A percentile compares a stretch with the other conserved stretches of the same genome.
Evolutionary conservation across 53 echinoderm and acorn worm genomes (phyloP).

Genomic region (Echinarachnius parma): DNA sequence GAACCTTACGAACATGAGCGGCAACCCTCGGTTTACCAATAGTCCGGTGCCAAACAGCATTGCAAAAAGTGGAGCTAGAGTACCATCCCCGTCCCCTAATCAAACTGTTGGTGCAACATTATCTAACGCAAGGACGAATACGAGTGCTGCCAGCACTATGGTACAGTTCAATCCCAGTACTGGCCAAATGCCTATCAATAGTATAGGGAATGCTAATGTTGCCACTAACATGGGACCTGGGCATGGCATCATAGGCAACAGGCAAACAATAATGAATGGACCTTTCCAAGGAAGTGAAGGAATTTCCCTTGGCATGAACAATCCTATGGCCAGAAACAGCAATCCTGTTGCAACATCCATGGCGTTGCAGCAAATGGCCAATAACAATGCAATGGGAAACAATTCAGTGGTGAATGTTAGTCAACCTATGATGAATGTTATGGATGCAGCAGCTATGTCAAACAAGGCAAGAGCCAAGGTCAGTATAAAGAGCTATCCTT

Average conservation of each 20-base stretch:
- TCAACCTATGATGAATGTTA: slow-evolving; percentile 58
- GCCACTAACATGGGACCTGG: slow-evolving; percentile 41
- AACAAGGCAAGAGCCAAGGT: slow-evolving; percentile 55
- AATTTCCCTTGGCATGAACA: slow-evolving; percentile 53
- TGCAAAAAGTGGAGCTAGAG: slow-evolving; percentile 52
- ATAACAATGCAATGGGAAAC: slow-evolving; percentile 43
- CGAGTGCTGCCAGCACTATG: slow-evolving; percentile 65
- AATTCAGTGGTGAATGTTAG: slow-evolving; percentile 38
- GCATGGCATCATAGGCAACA: slow-evolving; percentile 34
- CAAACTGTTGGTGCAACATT: slow-evolving; percentile 62
- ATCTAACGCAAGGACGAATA: slow-evolving; percentile 59
- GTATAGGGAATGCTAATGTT: slow-evolving; percentile 44
- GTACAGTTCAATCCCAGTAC: slow-evolving; percentile 64
- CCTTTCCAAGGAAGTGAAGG: slow-evolving; percentile 62
- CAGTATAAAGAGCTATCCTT: not conserved
- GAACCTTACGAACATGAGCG: slow-evolving; percentile 34
- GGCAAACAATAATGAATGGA: slow-evolving; percentile 75
- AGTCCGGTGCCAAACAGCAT: slow-evolving; percentile 71
- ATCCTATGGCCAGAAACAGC: slow-evolving; percentile 37
- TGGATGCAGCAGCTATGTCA: slow-evolving; percentile 46
- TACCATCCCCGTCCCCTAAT: slow-evolving; percentile 40
- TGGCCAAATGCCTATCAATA: slow-evolving; percentile 30
- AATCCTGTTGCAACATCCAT: slow-evolving; percentile 51
- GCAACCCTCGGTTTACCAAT: slow-evolving; percentile 37
- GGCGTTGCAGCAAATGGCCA: slow-evolving; percentile 42